Percentiles rank a stretch among this genome's conserved stretches.
Evolutionary conservation across 2,113 vertebrate genomes (phyloP).

Genomic region (Trogon surrucura): DNA sequence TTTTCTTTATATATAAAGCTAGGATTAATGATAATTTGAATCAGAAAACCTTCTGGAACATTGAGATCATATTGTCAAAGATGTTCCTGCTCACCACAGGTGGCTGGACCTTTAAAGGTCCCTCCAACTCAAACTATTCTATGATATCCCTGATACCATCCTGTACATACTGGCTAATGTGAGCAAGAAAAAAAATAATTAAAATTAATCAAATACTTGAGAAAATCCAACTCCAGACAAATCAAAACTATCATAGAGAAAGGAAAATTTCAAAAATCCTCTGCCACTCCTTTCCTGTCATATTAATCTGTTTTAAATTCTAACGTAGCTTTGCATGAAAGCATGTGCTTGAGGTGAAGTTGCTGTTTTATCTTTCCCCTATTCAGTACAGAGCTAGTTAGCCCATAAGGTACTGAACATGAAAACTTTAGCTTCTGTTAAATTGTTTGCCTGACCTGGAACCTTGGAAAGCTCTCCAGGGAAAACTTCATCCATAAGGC

Average conservation of each 20-base stretch:
- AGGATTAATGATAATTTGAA: neutral
- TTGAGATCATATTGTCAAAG: neutral
- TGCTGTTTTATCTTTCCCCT: neutral
- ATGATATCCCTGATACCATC: neutral
- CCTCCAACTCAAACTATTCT: neutral
- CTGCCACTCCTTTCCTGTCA: neutral
- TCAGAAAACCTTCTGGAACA: conserved; percentile 5
- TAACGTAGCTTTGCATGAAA: neutral
- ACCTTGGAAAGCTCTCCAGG: neutral
- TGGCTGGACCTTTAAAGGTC: neutral
- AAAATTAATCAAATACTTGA: conserved; percentile 40
- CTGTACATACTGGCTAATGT: neutral
- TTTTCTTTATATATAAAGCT: neutral
- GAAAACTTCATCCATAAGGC: neutral
- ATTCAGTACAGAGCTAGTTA: neutral
- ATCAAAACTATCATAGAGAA: conserved; percentile 1
- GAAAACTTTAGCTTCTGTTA: neutral
- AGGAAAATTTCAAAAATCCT: neutral
- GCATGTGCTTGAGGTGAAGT: neutral
- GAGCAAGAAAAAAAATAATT: neutral
- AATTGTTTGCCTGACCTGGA: neutral
- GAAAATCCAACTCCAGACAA: conserved; percentile 32
- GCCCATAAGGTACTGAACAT: neutral
- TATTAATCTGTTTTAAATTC: conserved; percentile 17
- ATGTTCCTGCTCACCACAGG: neutral